These are phyloP conservation scores for Apocrypta bakeri DNA, from an alignment of 1,140 invertebrate genomes.

Conservation along the genomic window DNA sequence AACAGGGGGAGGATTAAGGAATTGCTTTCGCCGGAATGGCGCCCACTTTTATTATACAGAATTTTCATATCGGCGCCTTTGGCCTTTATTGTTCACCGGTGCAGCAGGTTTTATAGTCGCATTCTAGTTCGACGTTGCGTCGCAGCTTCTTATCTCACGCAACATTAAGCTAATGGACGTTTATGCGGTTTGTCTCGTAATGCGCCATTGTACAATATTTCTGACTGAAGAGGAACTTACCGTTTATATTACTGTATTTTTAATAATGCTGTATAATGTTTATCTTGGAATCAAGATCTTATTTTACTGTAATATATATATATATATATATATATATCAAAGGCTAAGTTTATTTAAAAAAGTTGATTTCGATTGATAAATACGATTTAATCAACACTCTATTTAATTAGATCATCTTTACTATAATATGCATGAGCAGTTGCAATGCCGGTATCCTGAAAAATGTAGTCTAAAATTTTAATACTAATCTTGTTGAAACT, in stretches of 20 bases:
- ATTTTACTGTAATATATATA: no score
- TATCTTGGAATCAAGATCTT: no score
- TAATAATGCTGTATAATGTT: not conserved
- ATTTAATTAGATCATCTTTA: no score
- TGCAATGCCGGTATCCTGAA: no score
- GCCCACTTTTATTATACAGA: constrained; percentile 9
- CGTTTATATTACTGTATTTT: not conserved
- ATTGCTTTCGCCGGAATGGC: not conserved
- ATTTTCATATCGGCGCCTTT: not conserved
- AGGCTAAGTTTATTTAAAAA: not conserved
- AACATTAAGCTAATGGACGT: constrained; percentile 35
- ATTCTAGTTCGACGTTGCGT: not conserved
- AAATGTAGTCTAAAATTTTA: no score
- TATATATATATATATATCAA: no score
- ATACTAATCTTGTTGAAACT: no score
- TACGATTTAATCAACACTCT: no score
- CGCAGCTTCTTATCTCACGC: constrained; percentile 26
- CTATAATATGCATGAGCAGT: no score
- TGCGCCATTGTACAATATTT: no score
- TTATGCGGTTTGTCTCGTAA: not conserved
- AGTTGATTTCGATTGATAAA: no score
- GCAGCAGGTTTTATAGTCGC: not conserved
- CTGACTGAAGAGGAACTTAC: not conserved
- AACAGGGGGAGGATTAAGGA: not conserved
- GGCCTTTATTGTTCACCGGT: not conserved